Evolutionary conservation across 1,140 invertebrate genomes (phyloP), one percentile per base, ranked within the genome.

Genomic region (Trachymyrmex septentrionalis): DNA sequence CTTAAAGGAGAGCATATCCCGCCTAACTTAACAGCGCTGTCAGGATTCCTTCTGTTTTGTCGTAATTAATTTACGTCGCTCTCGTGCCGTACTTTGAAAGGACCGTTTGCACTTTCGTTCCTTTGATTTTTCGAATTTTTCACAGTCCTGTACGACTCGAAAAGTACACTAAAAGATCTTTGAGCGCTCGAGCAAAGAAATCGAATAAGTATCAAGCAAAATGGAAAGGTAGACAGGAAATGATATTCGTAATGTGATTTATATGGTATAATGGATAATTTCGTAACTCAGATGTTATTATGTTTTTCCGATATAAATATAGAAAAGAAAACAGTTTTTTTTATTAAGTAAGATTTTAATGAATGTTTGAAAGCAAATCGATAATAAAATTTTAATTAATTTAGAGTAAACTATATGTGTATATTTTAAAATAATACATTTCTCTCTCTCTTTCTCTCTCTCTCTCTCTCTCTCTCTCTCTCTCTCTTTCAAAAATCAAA

Each of bases 11-110:
- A 73, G 55, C 67, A 30, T 69, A 82, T 61, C 64, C 77, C 14
- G 48, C 38, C 10, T 21, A 53, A 50, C 67, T 48, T 59, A 59
- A 57, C 55, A 12, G 34, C 53, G 24, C 55, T 19, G 80, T 48
- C 80, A 48, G 69, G 69, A 75, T 82, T 27, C 24, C 55, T 61
- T 57, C 14, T 67, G 38, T 73, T 61, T n/a, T 34, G 38, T 59
- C 7, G 19, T 84, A 84, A 84, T 84, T 84, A 73, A 84, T 84
- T 84, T 84, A 84, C 19, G n/a, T 2, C 21, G 4, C 63, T 30
- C 38, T 72, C 67, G 50, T 48, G 64, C 53, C 66, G 57, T 19
- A 61, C 69, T 27, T 67, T 66, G 14, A 50, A 38, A 14, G 34
- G n/a, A 50, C 24, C 55, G n/a, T 50, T 34, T 69, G 24, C 38